These are phyloP conservation scores for Suncus etruscus DNA, from an alignment of 2,113 vertebrate genomes.

Conservation along the genomic window DNA sequence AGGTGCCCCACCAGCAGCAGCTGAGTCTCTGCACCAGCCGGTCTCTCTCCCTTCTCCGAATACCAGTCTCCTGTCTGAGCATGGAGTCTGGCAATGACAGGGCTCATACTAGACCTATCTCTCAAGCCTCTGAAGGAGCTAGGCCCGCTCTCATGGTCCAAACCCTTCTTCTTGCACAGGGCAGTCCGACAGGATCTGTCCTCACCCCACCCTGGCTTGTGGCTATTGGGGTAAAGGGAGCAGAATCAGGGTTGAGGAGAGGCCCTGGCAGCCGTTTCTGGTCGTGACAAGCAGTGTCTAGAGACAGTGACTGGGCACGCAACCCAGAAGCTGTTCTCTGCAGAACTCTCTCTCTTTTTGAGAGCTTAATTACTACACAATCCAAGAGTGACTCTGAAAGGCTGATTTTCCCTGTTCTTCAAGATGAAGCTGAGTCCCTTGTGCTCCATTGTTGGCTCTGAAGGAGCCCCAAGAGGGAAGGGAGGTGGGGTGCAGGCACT, in stretches of 20 bases:
- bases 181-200: not conserved
- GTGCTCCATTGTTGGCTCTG: not conserved
- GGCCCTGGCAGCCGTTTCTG: not conserved
- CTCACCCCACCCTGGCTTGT: too few species aligned
- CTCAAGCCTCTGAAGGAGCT: not conserved
- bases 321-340: not conserved
- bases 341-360: not conserved
- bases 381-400: constrained; percentile 6
- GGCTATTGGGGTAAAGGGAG: not conserved
- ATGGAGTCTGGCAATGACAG: not conserved
- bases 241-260: too few species aligned
- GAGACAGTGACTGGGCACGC: not conserved
- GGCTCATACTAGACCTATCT: not conserved
- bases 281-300: not conserved
- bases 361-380: constrained; percentile 41
- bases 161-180: not conserved
- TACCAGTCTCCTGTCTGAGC: not conserved
- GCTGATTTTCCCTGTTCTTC: constrained; percentile 12
- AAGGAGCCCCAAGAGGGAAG: not conserved
- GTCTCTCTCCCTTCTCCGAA: not conserved
- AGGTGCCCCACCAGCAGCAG: not conserved
- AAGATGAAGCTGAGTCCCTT: not conserved
- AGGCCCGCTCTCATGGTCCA: not conserved
- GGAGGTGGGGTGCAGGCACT: too few species aligned
- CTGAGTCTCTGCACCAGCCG: not conserved